phyloP scores from a whole-genome alignment of 30 jellyfish, hydroid and myxozoan species.

The Turritopsis dohrnii region DNA sequence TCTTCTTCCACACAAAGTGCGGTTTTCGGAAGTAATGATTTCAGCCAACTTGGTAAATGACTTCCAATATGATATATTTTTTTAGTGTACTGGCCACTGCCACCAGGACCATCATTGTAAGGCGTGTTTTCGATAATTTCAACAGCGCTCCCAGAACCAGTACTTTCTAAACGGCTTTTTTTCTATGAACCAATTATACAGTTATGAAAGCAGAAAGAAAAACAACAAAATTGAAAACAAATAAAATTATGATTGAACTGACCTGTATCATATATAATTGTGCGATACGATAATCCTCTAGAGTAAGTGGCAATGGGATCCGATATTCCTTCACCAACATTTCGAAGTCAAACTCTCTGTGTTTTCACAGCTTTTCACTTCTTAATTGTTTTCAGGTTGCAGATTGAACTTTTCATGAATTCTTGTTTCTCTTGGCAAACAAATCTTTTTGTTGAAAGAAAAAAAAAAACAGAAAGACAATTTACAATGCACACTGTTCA shows the following conservation, averaged over 20 bases:
- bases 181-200: slow-evolving; percentile 34
- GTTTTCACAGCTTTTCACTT: too few species aligned
- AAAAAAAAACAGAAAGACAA: too few species aligned
- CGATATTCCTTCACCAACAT: slow-evolving; percentile 83
- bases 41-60: slow-evolving; percentile 97
- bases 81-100: slow-evolving; percentile 93
- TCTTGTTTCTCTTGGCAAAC: not conserved
- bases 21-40: slow-evolving; percentile 86
- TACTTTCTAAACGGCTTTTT: slow-evolving; percentile 87
- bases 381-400: not conserved
- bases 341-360: not conserved
- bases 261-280: slow-evolving; percentile 92
- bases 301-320: slow-evolving; percentile 89
- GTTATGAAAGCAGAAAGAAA: not conserved
- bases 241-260: not conserved
- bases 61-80: slow-evolving; percentile 92
- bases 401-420: not conserved
- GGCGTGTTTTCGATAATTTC: slow-evolving; percentile 85
- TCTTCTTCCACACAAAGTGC: slow-evolving; percentile 97
- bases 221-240: not conserved
- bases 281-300: slow-evolving; percentile 93
- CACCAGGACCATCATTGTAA: slow-evolving; percentile 93
- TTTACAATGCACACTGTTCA: too few species aligned
- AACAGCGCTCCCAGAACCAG: slow-evolving; percentile 92
- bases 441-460: not conserved